Evolutionary conservation across 2,888 invertebrate species (phyloP), one percentile per base, ranked within the genome.

Genomic region (Epicampocera succincta): DNA sequence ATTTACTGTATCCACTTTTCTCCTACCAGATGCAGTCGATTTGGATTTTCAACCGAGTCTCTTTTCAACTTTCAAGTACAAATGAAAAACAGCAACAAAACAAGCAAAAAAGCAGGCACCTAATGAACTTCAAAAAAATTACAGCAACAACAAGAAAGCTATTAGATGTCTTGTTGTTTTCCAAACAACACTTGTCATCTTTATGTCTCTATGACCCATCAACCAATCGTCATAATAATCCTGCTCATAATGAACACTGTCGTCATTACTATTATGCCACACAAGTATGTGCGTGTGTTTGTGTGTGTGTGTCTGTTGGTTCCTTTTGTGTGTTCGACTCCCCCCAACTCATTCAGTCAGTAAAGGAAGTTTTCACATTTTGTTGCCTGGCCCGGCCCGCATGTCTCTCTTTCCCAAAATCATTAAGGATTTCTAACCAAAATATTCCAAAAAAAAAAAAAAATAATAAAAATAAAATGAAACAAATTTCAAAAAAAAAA

Each of bases 121-220:
- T 88, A 89, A 89, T 89, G 89, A 88, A 89, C 89, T 89, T 89
- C 88, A 89, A 88, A 89, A 66, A n/a, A 33, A 9, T 33, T 0
- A 33, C 5, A 5, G 25, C 25, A 25, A 75, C n/a, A n/a, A n/a
- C n/a, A 52, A 66, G 75, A 80, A 88, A 87, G 85, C 88, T 87
- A 87, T 87, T 89, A 77, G 83, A 83, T 85, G 77, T 86, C 86
- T 82, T 83, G 85, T 85, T 78, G 80, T 54, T 78, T 66, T 61
- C 69, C 54, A 78, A 82, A 82, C 82, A 82, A 84, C 86, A 86
- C 86, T 85, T 88, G 89, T 88, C 89, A 89, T 87, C 89, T 89
- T 89, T 88, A 78, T 88, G 88, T 89, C 87, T 87, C 82, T 78
- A 75, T 78, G 74, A 78, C 74, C 82, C 82, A 82, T 83, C 84